Conservation (phyloP, 2,888 invertebrate species). For the Drosophila affinis region DNA sequence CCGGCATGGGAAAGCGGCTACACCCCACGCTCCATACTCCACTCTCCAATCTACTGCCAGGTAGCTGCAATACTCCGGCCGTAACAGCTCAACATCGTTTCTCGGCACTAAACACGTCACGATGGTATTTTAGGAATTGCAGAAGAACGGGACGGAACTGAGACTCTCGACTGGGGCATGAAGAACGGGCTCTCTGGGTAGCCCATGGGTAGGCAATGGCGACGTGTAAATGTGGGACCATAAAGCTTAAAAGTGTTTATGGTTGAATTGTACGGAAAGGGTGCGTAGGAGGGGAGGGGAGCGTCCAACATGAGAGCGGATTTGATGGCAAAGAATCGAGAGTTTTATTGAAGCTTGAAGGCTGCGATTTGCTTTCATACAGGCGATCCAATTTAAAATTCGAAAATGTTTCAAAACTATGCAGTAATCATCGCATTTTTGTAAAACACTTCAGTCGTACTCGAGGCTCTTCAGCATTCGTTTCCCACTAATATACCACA, state of each 20-base stretch:
- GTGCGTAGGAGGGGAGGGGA: constrained; percentile 4
- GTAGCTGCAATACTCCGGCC: constrained; percentile 64
- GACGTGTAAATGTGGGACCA: constrained; percentile 72
- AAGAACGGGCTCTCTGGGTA: constrained; percentile 21
- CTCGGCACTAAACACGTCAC: constrained; percentile 69
- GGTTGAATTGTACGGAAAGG: constrained; percentile 49
- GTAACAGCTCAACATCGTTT: constrained; percentile 60
- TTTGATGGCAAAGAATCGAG: constrained; percentile 40
- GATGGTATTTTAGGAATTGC: constrained; percentile 40
- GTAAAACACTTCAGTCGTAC: neutral
- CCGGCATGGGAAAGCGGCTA: constrained; percentile 44
- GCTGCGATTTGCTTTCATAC: neutral
- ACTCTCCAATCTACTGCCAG: constrained; percentile 34
- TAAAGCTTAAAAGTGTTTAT: constrained; percentile 75
- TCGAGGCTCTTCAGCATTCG: neutral
- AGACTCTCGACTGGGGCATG: neutral
- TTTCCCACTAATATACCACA: neutral
- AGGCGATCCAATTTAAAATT: neutral
- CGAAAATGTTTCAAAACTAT: neutral
- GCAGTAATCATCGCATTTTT: neutral
- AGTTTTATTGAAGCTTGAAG: constrained; percentile 31
- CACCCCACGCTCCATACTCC: neutral
- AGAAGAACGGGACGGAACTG: constrained; percentile 1
- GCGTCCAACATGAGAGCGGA: constrained; percentile 14
- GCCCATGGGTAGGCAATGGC: constrained; percentile 60